Evolutionary conservation across 2,113 vertebrate species (phyloP).

Genomic region (Egretta garzetta): DNA sequence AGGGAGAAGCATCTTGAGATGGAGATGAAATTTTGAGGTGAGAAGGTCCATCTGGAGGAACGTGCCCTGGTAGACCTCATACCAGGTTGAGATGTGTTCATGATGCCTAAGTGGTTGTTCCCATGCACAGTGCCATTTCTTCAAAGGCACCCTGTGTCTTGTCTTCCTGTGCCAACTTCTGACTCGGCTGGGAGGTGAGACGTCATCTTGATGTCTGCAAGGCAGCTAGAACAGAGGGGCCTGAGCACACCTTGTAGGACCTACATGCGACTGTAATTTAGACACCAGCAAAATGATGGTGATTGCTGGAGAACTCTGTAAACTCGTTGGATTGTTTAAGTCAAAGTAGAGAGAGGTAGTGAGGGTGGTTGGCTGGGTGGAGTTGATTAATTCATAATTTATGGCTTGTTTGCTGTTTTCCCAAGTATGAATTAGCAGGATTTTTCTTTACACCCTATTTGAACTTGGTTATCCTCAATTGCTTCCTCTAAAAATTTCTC

Average conservation of each 20-base stretch:
- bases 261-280: neutral
- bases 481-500: conserved; percentile 10
- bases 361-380: neutral
- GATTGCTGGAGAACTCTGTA: neutral
- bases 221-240: neutral
- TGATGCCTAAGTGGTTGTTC: rapidly evolving
- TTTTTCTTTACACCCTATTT: neutral
- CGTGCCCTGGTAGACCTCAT: neutral
- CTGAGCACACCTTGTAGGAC: neutral
- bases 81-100: neutral
- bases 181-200: neutral
- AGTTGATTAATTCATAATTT: neutral
- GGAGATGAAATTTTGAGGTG: neutral
- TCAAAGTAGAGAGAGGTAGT: neutral
- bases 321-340: neutral
- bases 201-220: neutral
- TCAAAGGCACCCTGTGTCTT: rapidly evolving
- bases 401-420: neutral
- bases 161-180: neutral
- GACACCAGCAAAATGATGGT: neutral
- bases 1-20: neutral
- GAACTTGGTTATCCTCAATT: conserved; percentile 30
- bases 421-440: neutral
- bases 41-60: neutral
- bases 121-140: neutral